Base-by-base conservation (phyloP, 2,888 invertebrate genomes). In the Leptopilina drosophilae region DNA sequence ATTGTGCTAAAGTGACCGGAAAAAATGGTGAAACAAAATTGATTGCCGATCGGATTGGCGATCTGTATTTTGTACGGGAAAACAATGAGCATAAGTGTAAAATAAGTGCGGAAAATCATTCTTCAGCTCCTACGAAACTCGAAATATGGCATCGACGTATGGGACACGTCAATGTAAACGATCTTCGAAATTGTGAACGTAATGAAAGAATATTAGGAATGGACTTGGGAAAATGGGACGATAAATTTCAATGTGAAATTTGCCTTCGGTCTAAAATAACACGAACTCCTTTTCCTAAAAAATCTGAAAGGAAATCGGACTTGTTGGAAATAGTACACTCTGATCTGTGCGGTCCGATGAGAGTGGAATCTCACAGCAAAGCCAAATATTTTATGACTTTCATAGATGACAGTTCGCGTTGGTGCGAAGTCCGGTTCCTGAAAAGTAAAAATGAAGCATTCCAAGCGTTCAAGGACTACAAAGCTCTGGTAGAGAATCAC, bases 391-490 rank as follows among this genome's bases (percentile, higher is more conserved):
- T 87, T 8, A 65, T 84, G 0, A 84, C 84, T 4, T 87, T 88
- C 42, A 87, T 87, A 0, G 85, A 88, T 20, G 85, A 87, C 66
- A 26, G 77, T 42, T 83, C 84, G 1, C 67, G 85, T 11, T 87
- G 84, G 83, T 82, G 85, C 20, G 82, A 83, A 26, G 76, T 84
- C 0, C 75, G 78, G 7, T 78, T 86, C 11, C 46, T 84, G 7
- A 84, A 80, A 56, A 20, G 8, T 7, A 86, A 85, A 56, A 73
- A 77, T n/a, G 79, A 83, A 15, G 83, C 76, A 0, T 80, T 84
- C 14, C 40, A 78, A 6, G 79, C 77, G 0, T 82, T 82, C 20
- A 80, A 80, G 15, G 69, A 78, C 3, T 84, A 77, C 65, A 83
- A 81, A 56, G 40, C 53, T 0, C 15, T 76, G 6, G 83, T 77